Conservation (phyloP, 2,113 vertebrate species). For the Antechinus flavipes region DNA sequence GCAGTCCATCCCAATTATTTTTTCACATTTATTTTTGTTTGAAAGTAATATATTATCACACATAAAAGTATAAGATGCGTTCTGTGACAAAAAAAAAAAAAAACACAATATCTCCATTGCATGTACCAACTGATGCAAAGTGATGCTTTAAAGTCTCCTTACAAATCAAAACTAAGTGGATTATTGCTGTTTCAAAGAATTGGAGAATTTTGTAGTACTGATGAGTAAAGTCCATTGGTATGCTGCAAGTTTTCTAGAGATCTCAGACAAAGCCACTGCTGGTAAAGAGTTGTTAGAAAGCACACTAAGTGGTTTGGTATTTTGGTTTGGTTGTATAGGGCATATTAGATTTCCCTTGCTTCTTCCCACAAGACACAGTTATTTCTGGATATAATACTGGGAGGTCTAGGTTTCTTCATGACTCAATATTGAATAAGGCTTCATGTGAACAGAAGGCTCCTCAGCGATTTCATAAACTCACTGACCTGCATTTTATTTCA, state of each 20-base stretch:
- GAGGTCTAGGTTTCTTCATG: constrained; percentile 10
- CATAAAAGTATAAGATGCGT: background rate
- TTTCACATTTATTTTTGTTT: background rate
- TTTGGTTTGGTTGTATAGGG: constrained; percentile 1
- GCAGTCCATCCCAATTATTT: background rate
- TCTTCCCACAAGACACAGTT: constrained; percentile 24
- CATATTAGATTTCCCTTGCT: constrained; percentile 6
- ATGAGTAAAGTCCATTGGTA: constrained; percentile 1
- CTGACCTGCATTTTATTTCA: constrained; percentile 21
- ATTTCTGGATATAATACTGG: background rate
- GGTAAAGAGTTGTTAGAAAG: background rate
- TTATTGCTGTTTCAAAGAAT: background rate
- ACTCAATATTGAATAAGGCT: constrained; percentile 52
- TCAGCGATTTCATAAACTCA: constrained; percentile 38
- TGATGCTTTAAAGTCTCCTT: background rate
- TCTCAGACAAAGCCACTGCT: constrained; percentile 1
- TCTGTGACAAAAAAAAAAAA: background rate
- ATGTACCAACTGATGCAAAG: background rate
- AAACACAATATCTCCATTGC: background rate
- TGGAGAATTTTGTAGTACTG: background rate
- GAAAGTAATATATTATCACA: background rate
- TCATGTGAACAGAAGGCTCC: background rate
- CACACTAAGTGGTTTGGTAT: background rate
- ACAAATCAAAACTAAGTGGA: background rate
- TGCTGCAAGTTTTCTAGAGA: background rate